A percentile compares a stretch with the other conserved stretches of the same genome.
phyloP scores from a whole-genome alignment of 2,797 vertebrate genomes.

The Sylvilagus floridanus region DNA sequence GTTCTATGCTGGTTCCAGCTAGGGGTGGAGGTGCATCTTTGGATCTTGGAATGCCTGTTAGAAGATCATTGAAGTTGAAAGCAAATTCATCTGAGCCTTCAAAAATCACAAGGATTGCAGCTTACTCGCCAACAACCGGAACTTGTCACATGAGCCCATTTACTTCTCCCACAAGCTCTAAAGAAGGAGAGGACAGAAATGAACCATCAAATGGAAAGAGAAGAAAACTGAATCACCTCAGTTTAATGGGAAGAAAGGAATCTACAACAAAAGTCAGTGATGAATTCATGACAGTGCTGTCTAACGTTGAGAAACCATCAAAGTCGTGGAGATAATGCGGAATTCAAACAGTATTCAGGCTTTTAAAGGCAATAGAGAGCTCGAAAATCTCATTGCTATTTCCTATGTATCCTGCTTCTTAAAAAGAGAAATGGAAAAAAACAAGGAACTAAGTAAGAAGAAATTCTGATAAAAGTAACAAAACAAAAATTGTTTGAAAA shows the following conservation, averaged over 20 bases:
- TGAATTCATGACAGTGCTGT: conserved; percentile 85
- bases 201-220: conserved; percentile 75
- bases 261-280: too few relatives aligned
- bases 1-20: too few relatives aligned
- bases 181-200: conserved; percentile 40
- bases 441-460: conserved; percentile 90
- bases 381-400: conserved; percentile 86
- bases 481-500: too few relatives aligned
- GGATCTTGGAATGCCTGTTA: too few relatives aligned
- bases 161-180: conserved; percentile 71
- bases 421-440: conserved; percentile 88
- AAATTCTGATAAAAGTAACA: neutral
- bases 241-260: too few relatives aligned
- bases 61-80: too few relatives aligned
- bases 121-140: conserved; percentile 88
- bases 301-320: conserved; percentile 88
- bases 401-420: conserved; percentile 79
- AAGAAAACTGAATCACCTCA: too few relatives aligned
- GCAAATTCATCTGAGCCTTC: neutral
- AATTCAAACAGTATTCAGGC: conserved; percentile 91
- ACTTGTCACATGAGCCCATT: conserved; percentile 84
- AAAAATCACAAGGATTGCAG: conserved; percentile 39
- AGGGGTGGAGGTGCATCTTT: too few relatives aligned
- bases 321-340: conserved; percentile 88
- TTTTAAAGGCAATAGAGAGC: conserved; percentile 94